Evolutionary conservation across 2,113 vertebrate genomes (phyloP), one percentile per base, ranked within the genome.

Genomic region (Columbina picui): DNA sequence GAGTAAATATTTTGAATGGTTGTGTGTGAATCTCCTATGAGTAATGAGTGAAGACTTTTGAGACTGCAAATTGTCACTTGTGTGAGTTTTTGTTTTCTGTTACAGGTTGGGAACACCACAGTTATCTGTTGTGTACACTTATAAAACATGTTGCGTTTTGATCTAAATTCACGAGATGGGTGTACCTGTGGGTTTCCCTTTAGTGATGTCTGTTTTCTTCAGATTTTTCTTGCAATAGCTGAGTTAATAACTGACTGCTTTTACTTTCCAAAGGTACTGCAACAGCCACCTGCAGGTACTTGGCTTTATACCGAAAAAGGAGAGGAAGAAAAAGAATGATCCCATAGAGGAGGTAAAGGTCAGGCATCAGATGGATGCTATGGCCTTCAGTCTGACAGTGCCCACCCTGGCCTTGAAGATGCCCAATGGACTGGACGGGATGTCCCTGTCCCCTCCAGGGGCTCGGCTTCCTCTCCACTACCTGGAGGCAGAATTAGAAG

Each of bases 231-330:
- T 86, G 12, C 0, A 11, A 30, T 23, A 57, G 15, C 36, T 84
- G 29, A 52, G 19, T 90, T 70, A 87, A 64, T 80, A 87, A 70
- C 26, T 73, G 75, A 12, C 8, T 96, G 23, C 74, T 93, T 96
- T 53, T 95, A 52, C 20, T 94, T 97, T 97, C 94, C 64, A 52
- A 98, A 99, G 99, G 98, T 99, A 99, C 98, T 99, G 99, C 98
- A 99, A 99, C 98, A 99, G 99, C 97, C 99, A 99, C 94, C 98
- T 99, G 97, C 99, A 99, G 97, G 99, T 99, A 96, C 99, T 99
- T 91, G 99, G 99, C 95, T 99, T 99, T 97, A 99, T 99, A 98
- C 99, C 99, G 88, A 99, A 99, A 98, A 99, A 99, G 97, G 99
- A 99, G 97, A 99, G 99, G 94, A 99, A 99, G 98, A 99, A 99